A percentile compares a stretch with the other conserved stretches of the same genome.
These are phyloP conservation scores for Ctenopoma multispine DNA, from an alignment of 2,797 vertebrate species.

Conservation along the genomic window DNA sequence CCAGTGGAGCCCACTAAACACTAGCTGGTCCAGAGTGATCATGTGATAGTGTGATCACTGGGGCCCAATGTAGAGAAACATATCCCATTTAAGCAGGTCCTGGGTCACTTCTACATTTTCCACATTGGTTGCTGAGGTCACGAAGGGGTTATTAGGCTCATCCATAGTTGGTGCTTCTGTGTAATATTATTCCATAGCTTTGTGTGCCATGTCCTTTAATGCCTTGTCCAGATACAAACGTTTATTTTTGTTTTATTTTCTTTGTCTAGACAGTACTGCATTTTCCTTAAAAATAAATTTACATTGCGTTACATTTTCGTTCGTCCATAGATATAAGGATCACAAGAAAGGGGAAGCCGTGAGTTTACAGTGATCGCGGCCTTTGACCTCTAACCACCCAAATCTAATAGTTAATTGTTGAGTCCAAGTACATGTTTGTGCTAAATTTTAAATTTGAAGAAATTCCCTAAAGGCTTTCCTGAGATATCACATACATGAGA, in stretches of 20 bases:
- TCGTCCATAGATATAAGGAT: no score
- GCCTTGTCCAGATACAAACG: constrained; percentile 10
- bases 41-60: constrained; percentile 57
- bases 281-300: no score
- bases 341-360: no score
- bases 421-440: no score
- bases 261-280: neutral
- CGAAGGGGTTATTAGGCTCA: constrained; percentile 51
- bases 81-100: constrained; percentile 42
- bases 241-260: constrained; percentile 34
- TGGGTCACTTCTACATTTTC: constrained; percentile 51
- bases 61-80: constrained; percentile 36
- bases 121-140: constrained; percentile 33
- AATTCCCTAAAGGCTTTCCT: no score
- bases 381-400: no score
- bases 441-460: no score
- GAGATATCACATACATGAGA: no score
- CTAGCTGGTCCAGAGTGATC: constrained; percentile 53
- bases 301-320: no score
- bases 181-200: constrained; percentile 32
- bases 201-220: constrained; percentile 15
- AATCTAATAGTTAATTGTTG: no score
- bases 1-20: constrained; percentile 67
- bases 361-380: no score
- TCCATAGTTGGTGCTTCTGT: constrained; percentile 42